A percentile compares a stretch with the other conserved stretches of the same genome.
Evolutionary conservation across 2,797 vertebrate genomes (phyloP).

Genomic region (Lepilemur septentrionalis): DNA sequence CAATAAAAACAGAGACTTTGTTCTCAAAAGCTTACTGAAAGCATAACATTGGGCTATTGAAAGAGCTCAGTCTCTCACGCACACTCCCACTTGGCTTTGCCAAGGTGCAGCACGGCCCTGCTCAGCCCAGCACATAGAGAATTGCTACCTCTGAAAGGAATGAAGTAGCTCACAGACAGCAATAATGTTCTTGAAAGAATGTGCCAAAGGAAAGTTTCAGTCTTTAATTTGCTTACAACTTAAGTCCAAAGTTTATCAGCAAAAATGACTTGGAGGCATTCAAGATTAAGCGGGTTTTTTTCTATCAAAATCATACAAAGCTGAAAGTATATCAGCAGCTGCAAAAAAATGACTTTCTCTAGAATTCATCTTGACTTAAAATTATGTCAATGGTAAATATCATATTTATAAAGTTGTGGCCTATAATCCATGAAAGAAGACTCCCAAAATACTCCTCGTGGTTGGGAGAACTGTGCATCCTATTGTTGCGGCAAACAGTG

Average conservation of each 20-base stretch:
- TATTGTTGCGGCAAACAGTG: neutral
- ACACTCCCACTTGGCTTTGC: slow-evolving; percentile 54
- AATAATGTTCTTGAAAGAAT: slow-evolving; percentile 60
- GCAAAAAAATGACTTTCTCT: neutral
- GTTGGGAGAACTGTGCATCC: neutral
- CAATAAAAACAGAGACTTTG: slow-evolving; percentile 64
- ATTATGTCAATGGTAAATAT: neutral
- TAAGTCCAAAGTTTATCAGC: slow-evolving; percentile 48
- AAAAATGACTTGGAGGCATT: neutral
- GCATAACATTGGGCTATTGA: slow-evolving; percentile 66
- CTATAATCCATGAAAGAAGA: neutral
- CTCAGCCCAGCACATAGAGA: slow-evolving; percentile 16
- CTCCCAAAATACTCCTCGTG: neutral
- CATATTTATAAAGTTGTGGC: neutral
- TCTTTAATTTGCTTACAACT: slow-evolving; percentile 65
- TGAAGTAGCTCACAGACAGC: slow-evolving; percentile 24
- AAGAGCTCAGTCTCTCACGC: slow-evolving; percentile 51
- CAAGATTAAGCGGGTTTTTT: neutral
- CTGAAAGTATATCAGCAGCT: slow-evolving; percentile 14
- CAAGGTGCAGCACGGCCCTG: neutral
- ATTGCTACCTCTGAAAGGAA: slow-evolving; percentile 58
- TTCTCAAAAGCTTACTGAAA: slow-evolving; percentile 68
- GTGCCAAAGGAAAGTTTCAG: slow-evolving; percentile 38
- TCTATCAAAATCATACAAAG: neutral
- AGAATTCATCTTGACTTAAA: slow-evolving; percentile 3